These are phyloP conservation scores for Phengaris arion DNA, from an alignment of 2,888 invertebrate species.

Conservation along the genomic window DNA sequence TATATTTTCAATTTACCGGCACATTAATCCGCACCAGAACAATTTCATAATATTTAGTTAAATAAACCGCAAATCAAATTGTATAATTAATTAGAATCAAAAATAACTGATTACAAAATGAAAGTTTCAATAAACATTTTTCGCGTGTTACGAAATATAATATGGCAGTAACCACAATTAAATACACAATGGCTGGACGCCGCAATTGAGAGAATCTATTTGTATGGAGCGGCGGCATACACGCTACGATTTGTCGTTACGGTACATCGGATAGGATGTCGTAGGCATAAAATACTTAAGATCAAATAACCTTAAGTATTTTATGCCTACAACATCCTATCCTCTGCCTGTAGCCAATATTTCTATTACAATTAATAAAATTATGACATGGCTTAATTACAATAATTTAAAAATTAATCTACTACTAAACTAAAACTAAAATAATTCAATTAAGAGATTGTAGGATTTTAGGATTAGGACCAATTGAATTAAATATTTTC, in stretches of 20 bases:
- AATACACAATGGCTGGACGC: constrained; percentile 18
- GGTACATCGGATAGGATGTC: not conserved
- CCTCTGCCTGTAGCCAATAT: no score
- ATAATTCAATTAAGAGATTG: no score
- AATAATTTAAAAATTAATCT: no score
- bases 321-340: no score
- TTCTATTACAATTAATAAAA: no score
- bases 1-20: not conserved
- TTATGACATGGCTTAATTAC: no score
- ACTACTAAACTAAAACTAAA: no score
- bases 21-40: not conserved
- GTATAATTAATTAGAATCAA: constrained; percentile 21
- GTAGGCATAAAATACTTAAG: no score
- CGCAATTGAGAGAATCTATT: constrained; percentile 27
- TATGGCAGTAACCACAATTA: constrained; percentile 15
- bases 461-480: no score
- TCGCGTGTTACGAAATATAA: constrained; percentile 12
- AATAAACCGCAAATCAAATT: constrained; percentile 12
- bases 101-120: constrained; percentile 17
- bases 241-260: not conserved
- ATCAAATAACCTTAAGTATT: no score
- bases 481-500: no score
- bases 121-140: constrained; percentile 16
- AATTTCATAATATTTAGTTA: constrained; percentile 7
- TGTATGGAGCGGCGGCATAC: not conserved